Evolutionary conservation across 2,888 invertebrate species (phyloP).

Genomic region (Drosophila melanosoma): DNA sequence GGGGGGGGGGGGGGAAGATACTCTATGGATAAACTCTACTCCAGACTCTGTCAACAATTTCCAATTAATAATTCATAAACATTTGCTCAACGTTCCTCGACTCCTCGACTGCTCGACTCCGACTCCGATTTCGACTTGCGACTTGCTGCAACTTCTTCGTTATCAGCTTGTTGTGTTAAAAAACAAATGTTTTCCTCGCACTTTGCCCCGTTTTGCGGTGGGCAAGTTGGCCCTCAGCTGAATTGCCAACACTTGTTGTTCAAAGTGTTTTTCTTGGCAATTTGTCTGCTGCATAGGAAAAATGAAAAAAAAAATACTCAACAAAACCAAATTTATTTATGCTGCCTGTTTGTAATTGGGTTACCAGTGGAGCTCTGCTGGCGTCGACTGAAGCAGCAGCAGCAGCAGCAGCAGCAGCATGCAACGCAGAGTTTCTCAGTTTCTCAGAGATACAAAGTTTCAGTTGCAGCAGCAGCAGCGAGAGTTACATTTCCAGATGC

Average conservation of each 20-base stretch:
- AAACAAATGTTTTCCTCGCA: constrained; percentile 32
- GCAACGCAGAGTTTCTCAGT: constrained; percentile 14
- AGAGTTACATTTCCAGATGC: constrained; percentile 37
- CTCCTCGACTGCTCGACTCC: not conserved
- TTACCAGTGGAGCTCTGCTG: constrained; percentile 59
- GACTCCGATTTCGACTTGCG: constrained; percentile 5
- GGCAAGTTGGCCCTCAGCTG: constrained; percentile 26
- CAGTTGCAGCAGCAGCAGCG: constrained; percentile 33
- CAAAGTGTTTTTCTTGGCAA: constrained; percentile 77
- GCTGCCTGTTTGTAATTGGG: constrained; percentile 71
- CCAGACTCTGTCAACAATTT: constrained; percentile 57
- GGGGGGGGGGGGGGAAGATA: not conserved
- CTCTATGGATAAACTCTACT: constrained; percentile 14
- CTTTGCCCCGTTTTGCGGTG: constrained; percentile 11
- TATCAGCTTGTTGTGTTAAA: constrained; percentile 23
- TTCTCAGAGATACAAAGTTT: constrained; percentile 48
- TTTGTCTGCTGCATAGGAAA: constrained; percentile 58
- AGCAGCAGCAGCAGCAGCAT: constrained; percentile 8
- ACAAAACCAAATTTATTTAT: constrained; percentile 66
- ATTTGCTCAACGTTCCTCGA: constrained; percentile 46
- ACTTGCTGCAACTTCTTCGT: constrained; percentile 7
- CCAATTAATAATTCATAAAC: constrained; percentile 80
- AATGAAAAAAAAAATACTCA: constrained; percentile 27
- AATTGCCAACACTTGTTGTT: constrained; percentile 65
- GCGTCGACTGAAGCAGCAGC: constrained; percentile 11